Percentiles rank a stretch among this genome's conserved stretches.
These are phyloP conservation scores for Trypoxylus dichotomus DNA, from an alignment of 1,140 invertebrate species.

Conservation along the genomic window DNA sequence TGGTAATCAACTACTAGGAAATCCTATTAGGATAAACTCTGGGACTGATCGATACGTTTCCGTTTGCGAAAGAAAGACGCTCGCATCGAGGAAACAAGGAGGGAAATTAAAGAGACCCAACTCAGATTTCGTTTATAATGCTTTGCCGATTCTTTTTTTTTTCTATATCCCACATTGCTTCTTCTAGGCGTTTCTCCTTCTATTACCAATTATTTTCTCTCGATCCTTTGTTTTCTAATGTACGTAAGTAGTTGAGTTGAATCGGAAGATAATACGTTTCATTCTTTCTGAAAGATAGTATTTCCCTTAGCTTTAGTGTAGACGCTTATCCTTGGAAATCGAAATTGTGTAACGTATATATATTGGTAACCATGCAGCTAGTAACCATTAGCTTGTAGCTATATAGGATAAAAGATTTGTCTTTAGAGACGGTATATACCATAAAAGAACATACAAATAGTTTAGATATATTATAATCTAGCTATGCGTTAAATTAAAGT, in stretches of 20 bases:
- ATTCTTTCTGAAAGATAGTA: too few species aligned
- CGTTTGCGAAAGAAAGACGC: slow-evolving; percentile 33
- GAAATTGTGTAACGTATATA: too few species aligned
- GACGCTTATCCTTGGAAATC: too few species aligned
- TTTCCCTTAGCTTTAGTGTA: too few species aligned
- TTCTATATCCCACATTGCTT: background rate
- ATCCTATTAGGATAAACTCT: slow-evolving; percentile 56
- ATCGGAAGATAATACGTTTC: too few species aligned
- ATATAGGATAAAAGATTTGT: too few species aligned
- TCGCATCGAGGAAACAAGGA: slow-evolving; percentile 10
- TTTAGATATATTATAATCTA: too few species aligned
- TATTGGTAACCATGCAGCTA: too few species aligned
- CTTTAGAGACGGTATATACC: too few species aligned
- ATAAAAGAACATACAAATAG: too few species aligned
- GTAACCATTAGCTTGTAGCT: too few species aligned
- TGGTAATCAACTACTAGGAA: slow-evolving; percentile 57
- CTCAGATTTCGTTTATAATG: slow-evolving; percentile 17
- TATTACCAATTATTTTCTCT: background rate
- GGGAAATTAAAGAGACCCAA: background rate
- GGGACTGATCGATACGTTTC: slow-evolving; percentile 35
- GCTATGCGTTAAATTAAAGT: too few species aligned
- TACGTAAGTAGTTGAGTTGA: background rate
- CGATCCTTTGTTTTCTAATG: background rate
- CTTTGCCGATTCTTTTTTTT: slow-evolving; percentile 10
- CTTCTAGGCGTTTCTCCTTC: background rate